These are phyloP conservation scores for Pseudomyrmex concolor DNA, from an alignment of 1,140 invertebrate species.

Conservation along the genomic window DNA sequence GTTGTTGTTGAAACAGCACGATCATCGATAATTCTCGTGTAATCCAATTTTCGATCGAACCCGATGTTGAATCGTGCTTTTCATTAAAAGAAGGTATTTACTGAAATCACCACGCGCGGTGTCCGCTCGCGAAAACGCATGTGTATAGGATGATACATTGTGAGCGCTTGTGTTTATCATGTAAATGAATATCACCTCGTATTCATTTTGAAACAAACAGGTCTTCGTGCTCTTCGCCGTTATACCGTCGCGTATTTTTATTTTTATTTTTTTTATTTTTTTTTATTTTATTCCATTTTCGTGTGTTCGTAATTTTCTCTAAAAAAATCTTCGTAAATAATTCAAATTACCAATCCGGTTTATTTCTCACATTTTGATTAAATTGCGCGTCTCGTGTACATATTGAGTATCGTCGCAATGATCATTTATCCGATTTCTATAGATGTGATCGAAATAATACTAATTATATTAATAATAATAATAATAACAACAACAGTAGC, in stretches of 20 bases:
- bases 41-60: conserved; percentile 42
- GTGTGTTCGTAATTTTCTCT: not conserved
- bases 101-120: conserved; percentile 23
- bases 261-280: not conserved
- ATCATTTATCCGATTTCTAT: not conserved
- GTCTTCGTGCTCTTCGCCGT: not conserved
- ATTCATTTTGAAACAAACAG: conserved; percentile 32
- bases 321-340: not conserved
- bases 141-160: not conserved
- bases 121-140: not conserved
- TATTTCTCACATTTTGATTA: too few relatives aligned
- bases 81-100: conserved; percentile 60
- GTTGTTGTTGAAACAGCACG: conserved; percentile 20
- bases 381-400: too few relatives aligned
- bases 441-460: conserved; percentile 4
- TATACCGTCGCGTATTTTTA: too few relatives aligned
- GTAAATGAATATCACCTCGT: conserved; percentile 26
- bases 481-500: not conserved
- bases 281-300: not conserved
- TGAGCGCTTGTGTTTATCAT: conserved; percentile 20
- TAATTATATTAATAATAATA: conserved; percentile 8
- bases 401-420: too few relatives aligned
- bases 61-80: conserved; percentile 55
- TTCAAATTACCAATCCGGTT: too few relatives aligned
- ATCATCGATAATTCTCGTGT: conserved; percentile 57